Conservation (phyloP, 2,888 invertebrate species). For the Epinotia demarniana region DNA sequence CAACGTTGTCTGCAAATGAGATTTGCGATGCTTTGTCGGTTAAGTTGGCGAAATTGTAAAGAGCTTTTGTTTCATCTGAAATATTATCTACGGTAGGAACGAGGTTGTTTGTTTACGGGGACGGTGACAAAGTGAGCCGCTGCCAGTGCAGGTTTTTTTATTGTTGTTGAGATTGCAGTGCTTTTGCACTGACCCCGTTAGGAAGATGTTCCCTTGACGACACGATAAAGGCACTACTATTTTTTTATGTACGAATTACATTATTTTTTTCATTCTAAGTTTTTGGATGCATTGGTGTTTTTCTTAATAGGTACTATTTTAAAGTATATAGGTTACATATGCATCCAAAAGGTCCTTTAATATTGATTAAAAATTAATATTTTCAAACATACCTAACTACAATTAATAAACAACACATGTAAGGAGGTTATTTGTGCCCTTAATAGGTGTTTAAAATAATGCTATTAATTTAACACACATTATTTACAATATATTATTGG, state of each 20-base stretch:
- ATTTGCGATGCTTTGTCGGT: conserved; percentile 83
- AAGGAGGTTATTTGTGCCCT: not conserved
- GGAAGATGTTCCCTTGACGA: conserved; percentile 15
- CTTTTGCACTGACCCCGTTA: conserved; percentile 26
- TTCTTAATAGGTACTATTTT: no score
- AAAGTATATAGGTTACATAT: no score
- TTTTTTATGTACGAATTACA: not conserved
- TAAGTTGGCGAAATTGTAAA: conserved; percentile 73
- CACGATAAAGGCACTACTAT: conserved; percentile 15
- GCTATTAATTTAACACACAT: not conserved
- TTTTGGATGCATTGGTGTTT: no score
- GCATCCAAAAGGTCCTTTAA: no score
- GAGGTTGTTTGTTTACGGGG: conserved; percentile 54
- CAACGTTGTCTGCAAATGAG: conserved; percentile 81
- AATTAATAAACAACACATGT: no score
- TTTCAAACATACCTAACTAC: no score
- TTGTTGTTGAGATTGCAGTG: conserved; percentile 34
- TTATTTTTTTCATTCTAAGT: not conserved
- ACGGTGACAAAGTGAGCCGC: conserved; percentile 43
- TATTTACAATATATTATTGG: conserved; percentile 11
- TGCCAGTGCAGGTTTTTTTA: conserved; percentile 37
- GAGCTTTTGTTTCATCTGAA: conserved; percentile 79
- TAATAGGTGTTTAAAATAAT: not conserved
- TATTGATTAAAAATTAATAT: no score
- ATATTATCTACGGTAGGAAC: conserved; percentile 64